Base-by-base conservation (phyloP, 2,888 invertebrate species). In the Byasa hedistus region DNA sequence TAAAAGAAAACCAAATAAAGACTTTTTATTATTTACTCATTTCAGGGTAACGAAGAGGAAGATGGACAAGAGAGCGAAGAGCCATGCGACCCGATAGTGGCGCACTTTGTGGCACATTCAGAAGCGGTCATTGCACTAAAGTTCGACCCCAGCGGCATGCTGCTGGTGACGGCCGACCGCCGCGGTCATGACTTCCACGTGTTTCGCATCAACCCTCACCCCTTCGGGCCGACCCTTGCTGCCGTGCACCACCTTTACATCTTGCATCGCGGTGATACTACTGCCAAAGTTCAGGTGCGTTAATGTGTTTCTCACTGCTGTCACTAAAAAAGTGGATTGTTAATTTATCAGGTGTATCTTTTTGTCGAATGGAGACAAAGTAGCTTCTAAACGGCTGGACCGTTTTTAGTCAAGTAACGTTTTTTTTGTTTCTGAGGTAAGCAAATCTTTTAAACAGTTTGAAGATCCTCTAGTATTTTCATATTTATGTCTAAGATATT, bases 101-200 rank as follows among this genome's bases (percentile, higher is more conserved):
- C 97, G 55, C 98, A 98, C 86, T 98, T 98, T 88, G 91, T 96
- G 75, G 96, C 98, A 71, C 96, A 98, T 84, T 94, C 94, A 2
- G 97, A 97, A 75, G 96, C 98, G 3, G 94, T 98, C 64, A 96
- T 98, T 55, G 96, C 96, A 39, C 93, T 99, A 92, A 94, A 95
- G 78, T 98, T 98, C 84, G 98, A 99, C 86, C 94, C 96, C 57
- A 97, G 97, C 64, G 99, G 98, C 57, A 94, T 96, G 90, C 86
- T 99, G 68, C 91, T 99, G 56, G 92, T 98, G 72, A 98, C 98
- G 0, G 98, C 98, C 0, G 98, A 98, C 85, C 95, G 95, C 73
- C 94, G 97, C 27, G 99, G 98, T 0, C 98, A 98, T 80, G 97
- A 98, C 82, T 99, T 99, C 91, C 97, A 99, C 86, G 94, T 99